Base-by-base conservation (phyloP, 2,113 vertebrate species). In the Gyps fulvus region DNA sequence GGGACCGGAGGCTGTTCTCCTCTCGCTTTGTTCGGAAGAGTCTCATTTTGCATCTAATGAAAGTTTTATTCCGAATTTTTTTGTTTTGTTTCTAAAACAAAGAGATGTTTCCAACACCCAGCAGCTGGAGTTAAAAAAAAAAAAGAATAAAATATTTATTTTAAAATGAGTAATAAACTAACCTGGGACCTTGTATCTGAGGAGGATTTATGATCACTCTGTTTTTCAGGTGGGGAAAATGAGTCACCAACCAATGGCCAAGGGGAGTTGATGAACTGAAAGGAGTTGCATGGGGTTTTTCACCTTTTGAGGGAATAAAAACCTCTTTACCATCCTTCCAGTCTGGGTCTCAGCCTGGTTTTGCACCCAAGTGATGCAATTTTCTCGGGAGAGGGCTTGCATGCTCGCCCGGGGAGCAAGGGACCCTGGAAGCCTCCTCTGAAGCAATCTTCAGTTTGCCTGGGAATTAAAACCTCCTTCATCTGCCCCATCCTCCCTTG, bases 1-100 rank as follows among this genome's bases (percentile, higher is more conserved):
- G 6, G 55, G 49, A 26, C 16, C 4, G 10, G 83, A 21, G 65
- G 31, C 52, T 70, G 43, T 6, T 0, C 76, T 27, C 34, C 0
- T 2, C 27, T 57, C 1, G 0, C 54, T 67, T 20, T 29, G 45
- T n/a, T 50, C 1, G 0, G 21, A 36, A 25, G 13, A 40, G 18
- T 4, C 50, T 78, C 38, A 1, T 12, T 69, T 47, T 13, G 65
- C 5, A 13, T 6, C 62, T 83, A 12, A 71, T 76, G 72, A 47
- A 87, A 84, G 76, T 67, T 87, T 76, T 36, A 84, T 76, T 61
- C 42, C 0, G 0, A 6, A 14, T 79, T 55, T 20, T 16, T 25
- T 29, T 15, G 67, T 16, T 80, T 69, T 34, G 62, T 57, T 62
- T 55, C 69, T 38, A n/a, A 47, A 40, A 52, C 83, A 77, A 47